Evolutionary conservation across 2,113 vertebrate species (phyloP).

Genomic region (Brachypteracias leptosomus): DNA sequence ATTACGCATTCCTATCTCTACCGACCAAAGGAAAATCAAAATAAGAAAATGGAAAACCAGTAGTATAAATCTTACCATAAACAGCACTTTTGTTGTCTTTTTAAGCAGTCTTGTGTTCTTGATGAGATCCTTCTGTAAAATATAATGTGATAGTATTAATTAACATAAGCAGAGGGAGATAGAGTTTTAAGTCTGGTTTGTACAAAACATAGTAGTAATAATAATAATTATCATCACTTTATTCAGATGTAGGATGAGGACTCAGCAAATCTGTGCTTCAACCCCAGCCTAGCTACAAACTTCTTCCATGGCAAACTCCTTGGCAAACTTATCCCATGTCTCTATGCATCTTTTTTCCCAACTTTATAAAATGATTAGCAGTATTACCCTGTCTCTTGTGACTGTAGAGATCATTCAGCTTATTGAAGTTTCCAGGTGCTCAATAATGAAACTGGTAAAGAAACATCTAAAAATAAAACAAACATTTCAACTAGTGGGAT

Average conservation of each 20-base stretch:
- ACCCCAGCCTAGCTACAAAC: not conserved
- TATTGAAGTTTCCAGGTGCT: not conserved
- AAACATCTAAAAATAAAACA: not conserved
- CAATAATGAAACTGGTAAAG: not conserved
- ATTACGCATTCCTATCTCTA: not conserved
- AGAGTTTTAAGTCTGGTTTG: not conserved
- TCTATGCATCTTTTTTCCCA: not conserved
- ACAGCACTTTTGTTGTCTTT: constrained; percentile 66
- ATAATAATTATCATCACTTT: not conserved
- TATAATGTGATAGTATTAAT: not conserved
- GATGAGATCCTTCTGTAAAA: constrained; percentile 70
- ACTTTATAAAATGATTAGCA: not conserved
- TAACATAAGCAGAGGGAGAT: not conserved
- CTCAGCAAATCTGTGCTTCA: not conserved
- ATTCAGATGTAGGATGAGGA: not conserved
- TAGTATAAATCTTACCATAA: constrained; percentile 68
- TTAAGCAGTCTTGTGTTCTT: constrained; percentile 68
- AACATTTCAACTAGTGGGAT: not conserved
- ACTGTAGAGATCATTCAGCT: not conserved
- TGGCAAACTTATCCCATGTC: not conserved
- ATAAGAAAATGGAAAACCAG: not conserved
- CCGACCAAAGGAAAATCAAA: not conserved
- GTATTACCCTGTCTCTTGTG: not conserved
- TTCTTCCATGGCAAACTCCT: not conserved
- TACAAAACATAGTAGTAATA: not conserved